These are phyloP conservation scores for Cotesia typhae DNA, from an alignment of 1,140 invertebrate genomes.

Conservation along the genomic window DNA sequence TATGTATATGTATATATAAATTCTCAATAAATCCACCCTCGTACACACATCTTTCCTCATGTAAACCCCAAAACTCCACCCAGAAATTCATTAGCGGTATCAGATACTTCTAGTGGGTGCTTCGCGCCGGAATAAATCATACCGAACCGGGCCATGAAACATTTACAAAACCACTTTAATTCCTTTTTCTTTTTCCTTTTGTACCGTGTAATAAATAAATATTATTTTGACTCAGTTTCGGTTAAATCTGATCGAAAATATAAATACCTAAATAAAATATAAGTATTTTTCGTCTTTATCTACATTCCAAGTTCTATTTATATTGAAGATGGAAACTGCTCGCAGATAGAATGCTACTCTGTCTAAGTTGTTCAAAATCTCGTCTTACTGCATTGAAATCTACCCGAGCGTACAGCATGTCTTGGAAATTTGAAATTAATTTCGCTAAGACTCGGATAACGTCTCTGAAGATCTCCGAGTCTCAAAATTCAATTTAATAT, in stretches of 20 bases:
- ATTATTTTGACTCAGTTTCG: slow-evolving; percentile 37
- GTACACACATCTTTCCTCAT: slow-evolving; percentile 22
- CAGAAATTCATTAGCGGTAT: slow-evolving; percentile 64
- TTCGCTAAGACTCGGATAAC: too few species aligned
- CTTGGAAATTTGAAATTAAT: too few species aligned
- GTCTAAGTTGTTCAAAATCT: too few species aligned
- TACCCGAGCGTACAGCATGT: too few species aligned
- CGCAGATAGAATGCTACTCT: too few species aligned
- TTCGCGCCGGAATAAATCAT: slow-evolving; percentile 63
- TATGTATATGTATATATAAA: slow-evolving; percentile 9
- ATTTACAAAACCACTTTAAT: slow-evolving; percentile 24
- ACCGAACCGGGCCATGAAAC: slow-evolving; percentile 35
- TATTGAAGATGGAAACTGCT: too few species aligned
- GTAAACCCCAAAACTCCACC: slow-evolving; percentile 32
- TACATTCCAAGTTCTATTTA: too few species aligned
- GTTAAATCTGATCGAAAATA: slow-evolving; percentile 39
- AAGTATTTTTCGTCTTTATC: neutral
- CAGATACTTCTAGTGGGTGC: slow-evolving; percentile 64
- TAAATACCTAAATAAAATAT: neutral
- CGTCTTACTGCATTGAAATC: too few species aligned
- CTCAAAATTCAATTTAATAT: too few species aligned
- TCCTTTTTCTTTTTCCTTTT: slow-evolving; percentile 36
- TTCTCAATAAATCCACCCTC: slow-evolving; percentile 22
- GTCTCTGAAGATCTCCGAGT: too few species aligned
- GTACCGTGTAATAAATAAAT: neutral